Conservation (phyloP, 2,797 vertebrate genomes). For the Hephaestus fuliginosus region DNA sequence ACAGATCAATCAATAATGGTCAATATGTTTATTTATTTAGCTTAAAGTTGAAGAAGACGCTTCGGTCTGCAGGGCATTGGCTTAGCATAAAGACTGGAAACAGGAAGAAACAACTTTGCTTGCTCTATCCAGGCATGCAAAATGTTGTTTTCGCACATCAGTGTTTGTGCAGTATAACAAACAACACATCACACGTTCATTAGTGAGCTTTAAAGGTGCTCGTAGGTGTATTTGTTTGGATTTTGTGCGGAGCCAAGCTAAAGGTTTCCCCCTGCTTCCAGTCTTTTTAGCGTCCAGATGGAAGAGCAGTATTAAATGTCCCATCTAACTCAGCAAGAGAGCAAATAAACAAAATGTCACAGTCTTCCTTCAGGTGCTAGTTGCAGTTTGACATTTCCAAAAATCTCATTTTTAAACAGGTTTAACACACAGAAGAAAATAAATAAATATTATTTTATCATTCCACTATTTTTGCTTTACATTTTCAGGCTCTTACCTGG, state of each 20-base stretch:
- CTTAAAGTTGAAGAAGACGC: not conserved
- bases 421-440: not conserved
- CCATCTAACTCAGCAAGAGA: too few relatives aligned
- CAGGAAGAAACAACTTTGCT: too few relatives aligned
- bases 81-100: too few relatives aligned
- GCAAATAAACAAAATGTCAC: not conserved
- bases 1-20: not conserved
- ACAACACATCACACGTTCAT: not conserved
- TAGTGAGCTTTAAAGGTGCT: not conserved
- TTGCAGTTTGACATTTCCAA: not conserved
- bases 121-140: too few relatives aligned
- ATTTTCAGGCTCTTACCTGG: conserved; percentile 64
- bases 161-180: not conserved
- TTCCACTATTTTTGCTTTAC: not conserved
- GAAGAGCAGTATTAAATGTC: too few relatives aligned
- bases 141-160: too few relatives aligned
- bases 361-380: not conserved
- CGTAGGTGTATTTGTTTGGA: not conserved
- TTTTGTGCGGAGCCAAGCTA: not conserved
- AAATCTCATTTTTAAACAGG: not conserved
- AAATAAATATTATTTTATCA: too few relatives aligned
- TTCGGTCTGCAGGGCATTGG: too few relatives aligned
- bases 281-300: not conserved
- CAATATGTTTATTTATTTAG: too few relatives aligned
- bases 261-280: not conserved